Base-by-base conservation (phyloP, 1,140 invertebrate species). In the Orussus abietinus region DNA sequence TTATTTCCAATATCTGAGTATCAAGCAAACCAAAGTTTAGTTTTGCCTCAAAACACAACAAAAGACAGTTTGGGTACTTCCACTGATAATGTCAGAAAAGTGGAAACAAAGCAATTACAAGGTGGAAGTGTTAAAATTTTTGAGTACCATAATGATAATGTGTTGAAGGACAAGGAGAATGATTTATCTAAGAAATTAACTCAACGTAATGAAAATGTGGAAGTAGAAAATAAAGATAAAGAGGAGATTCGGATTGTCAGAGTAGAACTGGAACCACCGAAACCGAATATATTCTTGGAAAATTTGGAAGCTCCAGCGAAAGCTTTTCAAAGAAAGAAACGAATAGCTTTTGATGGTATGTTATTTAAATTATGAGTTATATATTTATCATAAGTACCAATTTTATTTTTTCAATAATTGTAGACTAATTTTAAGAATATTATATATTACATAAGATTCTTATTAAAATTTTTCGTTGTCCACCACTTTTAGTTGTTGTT, bases 1-100 rank as follows among this genome's bases (percentile, higher is more conserved):
- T 32, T 78, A 14, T 77, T 77, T 47, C 75, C 76, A 4, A 70
- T 72, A 26, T 51, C 59, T 4, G 55, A 71, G 21, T 48, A 19
- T 21, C 6, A 5, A 32, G 5, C 33, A 35, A 35, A n/a, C 15
- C 5, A 35, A 35, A 35, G 17, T 13, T 5, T 7, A n/a, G n/a
- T n/a, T n/a, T n/a, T n/a, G n/a, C n/a, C 20, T 11, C 15, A 14
- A 17, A 35, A 6, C n/a, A 25, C 22, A 25, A 14, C 30, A 13
- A 32, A 6, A 7, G 13, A 32, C 6, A 32, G 6, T 32, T 32
- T 18, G n/a, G 11, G 22, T 25, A 25, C 6, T 25, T 7, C 6
- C n/a, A n/a, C 6, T 25, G 22, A n/a, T 25, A n/a, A 7, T 7
- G 31, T 45, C 2, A 56, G 59, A 45, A 59, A 58, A 34, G 38